Conservation (phyloP, 2,888 invertebrate species). For the Suillia variegata region DNA sequence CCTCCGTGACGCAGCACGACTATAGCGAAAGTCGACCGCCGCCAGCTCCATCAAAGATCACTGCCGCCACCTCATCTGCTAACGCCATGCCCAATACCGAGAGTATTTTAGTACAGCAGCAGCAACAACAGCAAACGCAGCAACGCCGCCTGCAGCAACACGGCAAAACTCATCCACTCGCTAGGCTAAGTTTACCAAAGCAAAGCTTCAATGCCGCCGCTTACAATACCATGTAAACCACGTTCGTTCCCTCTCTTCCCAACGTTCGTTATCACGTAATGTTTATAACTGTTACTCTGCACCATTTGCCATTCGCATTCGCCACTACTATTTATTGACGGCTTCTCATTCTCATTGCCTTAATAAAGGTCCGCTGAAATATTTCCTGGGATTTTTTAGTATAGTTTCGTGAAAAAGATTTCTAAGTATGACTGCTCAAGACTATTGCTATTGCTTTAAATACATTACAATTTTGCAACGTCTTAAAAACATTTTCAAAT, state of each 20-base stretch:
- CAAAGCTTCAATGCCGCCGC: conserved; percentile 76
- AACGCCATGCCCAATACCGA: conserved; percentile 23
- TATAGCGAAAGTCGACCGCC: conserved; percentile 60
- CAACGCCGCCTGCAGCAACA: conserved; percentile 84
- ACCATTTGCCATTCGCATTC: neutral
- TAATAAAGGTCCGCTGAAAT: too few relatives aligned
- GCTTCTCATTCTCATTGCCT: too few relatives aligned
- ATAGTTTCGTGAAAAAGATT: too few relatives aligned
- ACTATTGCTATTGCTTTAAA: too few relatives aligned
- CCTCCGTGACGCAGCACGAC: too few relatives aligned
- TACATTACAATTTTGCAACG: too few relatives aligned
- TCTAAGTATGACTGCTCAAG: too few relatives aligned
- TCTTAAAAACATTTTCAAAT: too few relatives aligned
- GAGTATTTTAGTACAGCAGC: conserved; percentile 28
- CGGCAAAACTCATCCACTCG: conserved; percentile 90
- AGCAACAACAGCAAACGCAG: conserved; percentile 51
- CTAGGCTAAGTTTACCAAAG: conserved; percentile 81
- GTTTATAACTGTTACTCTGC: neutral
- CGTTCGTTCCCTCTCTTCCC: conserved; percentile 30
- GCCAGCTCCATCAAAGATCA: conserved; percentile 59
- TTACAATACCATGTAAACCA: conserved; percentile 88
- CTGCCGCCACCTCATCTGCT: conserved; percentile 23
- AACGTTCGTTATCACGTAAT: conserved; percentile 14
- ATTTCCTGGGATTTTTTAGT: too few relatives aligned
- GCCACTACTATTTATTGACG: conserved; percentile 1